Base-by-base conservation (phyloP, 2,888 invertebrate genomes). In the Mythimna ferrago region DNA sequence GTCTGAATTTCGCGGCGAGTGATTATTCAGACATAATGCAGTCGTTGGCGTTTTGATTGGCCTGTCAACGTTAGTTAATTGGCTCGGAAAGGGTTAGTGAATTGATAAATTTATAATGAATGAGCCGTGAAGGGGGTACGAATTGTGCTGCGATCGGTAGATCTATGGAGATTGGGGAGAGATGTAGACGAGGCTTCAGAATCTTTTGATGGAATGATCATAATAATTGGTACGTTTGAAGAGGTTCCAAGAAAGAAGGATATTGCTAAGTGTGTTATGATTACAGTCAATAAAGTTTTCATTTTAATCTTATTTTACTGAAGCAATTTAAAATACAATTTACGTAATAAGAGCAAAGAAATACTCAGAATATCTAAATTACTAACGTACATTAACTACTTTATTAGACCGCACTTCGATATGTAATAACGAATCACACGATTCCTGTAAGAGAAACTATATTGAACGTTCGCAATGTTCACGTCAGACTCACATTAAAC, bases 11-110 rank as follows among this genome's bases (percentile, higher is more conserved):
- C 65, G 78, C 79, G 76, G 70, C 80, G 66, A 82, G 75, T 82
- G 80, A 81, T 87, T 87, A 86, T 86, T 78, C 80, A 68, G 58
- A 72, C 62, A 86, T 84, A 81, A 84, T 86, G 86, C 82, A 82
- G 85, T 81, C 79, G 66, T 62, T 78, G 73, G 84, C 81, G 73
- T 76, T 83, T 84, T 81, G 80, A 81, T 81, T 81, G 80, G 76
- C 67, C 80, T 83, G 81, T 81, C 84, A 80, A 73, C 67, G 66
- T 76, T 74, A 84, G 76, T 84, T 84, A 84, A 81, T 73, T 86
- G 84, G 78, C 66, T 86, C 51, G 67, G 73, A 81, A 78, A 76
- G 80, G 80, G 80, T 81, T 76, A 78, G 82, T 81, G 85, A 78
- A 81, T 84, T 81, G 80, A 81, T 81, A 81, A 81, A 81, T 81